Evolutionary conservation across 2,113 vertebrate genomes (phyloP).

Genomic region (Elephas maximus): DNA sequence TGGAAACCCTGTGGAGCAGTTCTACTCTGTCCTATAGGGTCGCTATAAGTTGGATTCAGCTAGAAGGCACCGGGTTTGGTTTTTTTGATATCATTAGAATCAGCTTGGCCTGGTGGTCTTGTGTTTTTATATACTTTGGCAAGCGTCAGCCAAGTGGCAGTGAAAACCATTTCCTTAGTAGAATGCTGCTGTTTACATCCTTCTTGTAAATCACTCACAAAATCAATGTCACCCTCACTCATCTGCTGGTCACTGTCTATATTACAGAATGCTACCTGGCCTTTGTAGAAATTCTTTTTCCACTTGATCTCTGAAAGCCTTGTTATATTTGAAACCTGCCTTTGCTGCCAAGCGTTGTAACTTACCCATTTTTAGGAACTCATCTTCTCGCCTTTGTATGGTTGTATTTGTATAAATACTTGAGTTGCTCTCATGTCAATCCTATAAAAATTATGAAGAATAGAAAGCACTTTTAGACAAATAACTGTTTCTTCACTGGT

Average conservation of each 20-base stretch:
- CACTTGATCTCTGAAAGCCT: background rate
- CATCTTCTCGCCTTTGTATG: background rate
- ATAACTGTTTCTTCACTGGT: background rate
- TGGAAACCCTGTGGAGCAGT: too few relatives aligned
- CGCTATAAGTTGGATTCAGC: too few relatives aligned
- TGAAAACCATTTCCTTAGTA: background rate
- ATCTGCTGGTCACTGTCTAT: background rate
- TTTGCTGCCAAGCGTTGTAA: background rate
- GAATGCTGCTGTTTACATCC: background rate
- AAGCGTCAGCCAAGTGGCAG: background rate
- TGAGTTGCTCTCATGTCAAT: background rate
- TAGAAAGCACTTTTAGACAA: background rate
- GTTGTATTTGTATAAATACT: background rate
- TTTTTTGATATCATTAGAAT: background rate
- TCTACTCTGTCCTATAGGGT: too few relatives aligned
- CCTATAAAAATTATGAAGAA: background rate
- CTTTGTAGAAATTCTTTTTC: background rate
- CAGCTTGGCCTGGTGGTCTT: background rate
- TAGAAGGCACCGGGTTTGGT: too few relatives aligned
- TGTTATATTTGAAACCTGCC: background rate
- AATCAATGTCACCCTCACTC: background rate
- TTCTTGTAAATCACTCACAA: background rate
- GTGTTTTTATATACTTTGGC: background rate
- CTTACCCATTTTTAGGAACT: background rate
- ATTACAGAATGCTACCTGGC: too few relatives aligned